These are phyloP conservation scores for Callionymus lyra DNA, from an alignment of 2,113 vertebrate species.

Conservation along the genomic window DNA sequence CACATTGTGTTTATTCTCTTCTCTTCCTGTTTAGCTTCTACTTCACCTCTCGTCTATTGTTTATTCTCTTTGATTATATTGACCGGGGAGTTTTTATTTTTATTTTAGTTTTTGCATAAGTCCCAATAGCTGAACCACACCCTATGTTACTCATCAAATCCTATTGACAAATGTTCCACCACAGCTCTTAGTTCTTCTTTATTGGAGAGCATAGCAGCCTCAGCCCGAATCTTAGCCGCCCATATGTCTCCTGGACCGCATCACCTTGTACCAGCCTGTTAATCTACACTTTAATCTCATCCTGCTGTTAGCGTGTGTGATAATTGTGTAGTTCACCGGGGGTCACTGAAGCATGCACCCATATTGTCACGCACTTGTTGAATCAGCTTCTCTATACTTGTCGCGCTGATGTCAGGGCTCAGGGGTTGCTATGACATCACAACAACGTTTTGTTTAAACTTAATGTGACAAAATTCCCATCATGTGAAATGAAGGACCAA, in stretches of 20 bases:
- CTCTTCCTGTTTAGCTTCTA: no score
- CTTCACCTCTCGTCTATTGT: no score
- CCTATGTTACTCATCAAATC: constrained; percentile 8
- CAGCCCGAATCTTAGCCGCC: constrained; percentile 18
- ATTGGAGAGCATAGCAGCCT: constrained; percentile 12
- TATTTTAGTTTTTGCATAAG: no score
- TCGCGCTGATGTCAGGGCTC: no score
- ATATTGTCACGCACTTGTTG: not conserved
- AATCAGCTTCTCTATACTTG: no score
- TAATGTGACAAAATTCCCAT: no score
- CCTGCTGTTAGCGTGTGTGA: constrained; percentile 3
- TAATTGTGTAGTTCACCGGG: constrained; percentile 8
- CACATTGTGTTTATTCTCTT: no score
- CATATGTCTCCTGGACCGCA: constrained; percentile 10
- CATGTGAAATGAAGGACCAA: no score
- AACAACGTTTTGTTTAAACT: no score
- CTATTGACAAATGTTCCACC: constrained; percentile 7
- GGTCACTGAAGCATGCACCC: constrained; percentile 10
- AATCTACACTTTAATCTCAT: constrained; percentile 57
- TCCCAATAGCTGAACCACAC: constrained; percentile 11
- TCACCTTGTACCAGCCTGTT: constrained; percentile 21
- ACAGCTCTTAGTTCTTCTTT: not conserved
- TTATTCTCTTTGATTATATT: no score
- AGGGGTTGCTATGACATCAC: no score
- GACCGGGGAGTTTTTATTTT: no score